These are phyloP conservation scores for Leptarthrus brevirostris DNA, from an alignment of 2,888 invertebrate genomes.

Conservation along the genomic window DNA sequence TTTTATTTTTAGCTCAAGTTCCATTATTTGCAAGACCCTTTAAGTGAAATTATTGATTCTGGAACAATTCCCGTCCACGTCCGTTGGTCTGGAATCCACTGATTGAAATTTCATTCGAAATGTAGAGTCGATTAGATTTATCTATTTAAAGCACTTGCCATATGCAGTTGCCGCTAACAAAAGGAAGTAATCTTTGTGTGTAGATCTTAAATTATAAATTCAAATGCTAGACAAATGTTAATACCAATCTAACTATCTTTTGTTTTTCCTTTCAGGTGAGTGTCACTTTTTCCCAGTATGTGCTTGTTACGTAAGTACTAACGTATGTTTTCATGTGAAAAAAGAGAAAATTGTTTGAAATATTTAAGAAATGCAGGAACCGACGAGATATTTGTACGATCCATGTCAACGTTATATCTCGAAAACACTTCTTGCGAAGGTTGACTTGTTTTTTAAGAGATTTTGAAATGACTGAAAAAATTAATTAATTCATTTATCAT, in stretches of 20 bases:
- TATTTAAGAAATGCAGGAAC: not conserved
- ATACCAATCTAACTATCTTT: too few relatives aligned
- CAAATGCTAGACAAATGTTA: too few relatives aligned
- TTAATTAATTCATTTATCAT: slow-evolving; percentile 28
- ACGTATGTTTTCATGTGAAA: too few relatives aligned
- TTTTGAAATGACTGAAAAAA: slow-evolving; percentile 23
- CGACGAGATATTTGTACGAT: slow-evolving; percentile 1
- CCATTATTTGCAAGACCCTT: slow-evolving; percentile 22
- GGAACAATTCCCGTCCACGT: slow-evolving; percentile 12
- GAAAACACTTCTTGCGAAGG: not conserved
- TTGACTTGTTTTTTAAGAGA: slow-evolving; percentile 26
- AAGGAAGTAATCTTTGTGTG: too few relatives aligned
- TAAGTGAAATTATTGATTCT: slow-evolving; percentile 35
- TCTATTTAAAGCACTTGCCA: slow-evolving; percentile 16
- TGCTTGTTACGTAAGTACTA: slow-evolving; percentile 20
- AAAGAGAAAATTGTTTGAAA: not conserved
- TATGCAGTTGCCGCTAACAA: not conserved
- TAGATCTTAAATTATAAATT: too few relatives aligned
- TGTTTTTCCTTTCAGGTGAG: slow-evolving; percentile 18
- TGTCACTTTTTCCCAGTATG: not conserved
- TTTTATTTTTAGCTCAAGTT: slow-evolving; percentile 28
- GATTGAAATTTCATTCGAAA: slow-evolving; percentile 22
- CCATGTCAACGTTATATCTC: not conserved
- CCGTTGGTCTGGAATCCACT: slow-evolving; percentile 2
- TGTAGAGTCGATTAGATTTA: slow-evolving; percentile 9